phyloP scores from a whole-genome alignment of 2,888 invertebrate species.

The Zeuzera pyrina region DNA sequence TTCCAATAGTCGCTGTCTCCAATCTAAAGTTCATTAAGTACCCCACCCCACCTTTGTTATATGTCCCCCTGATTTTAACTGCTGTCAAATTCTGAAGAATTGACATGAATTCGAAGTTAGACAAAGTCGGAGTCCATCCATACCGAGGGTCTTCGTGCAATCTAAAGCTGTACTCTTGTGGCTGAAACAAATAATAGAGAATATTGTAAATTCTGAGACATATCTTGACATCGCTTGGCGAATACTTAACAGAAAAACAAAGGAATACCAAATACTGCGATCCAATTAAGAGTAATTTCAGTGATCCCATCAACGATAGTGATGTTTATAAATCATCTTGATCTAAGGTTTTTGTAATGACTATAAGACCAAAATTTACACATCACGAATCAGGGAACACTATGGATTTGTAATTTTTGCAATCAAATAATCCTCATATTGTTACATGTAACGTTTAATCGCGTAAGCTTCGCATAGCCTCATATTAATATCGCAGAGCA shows the following conservation, averaged over 20 bases:
- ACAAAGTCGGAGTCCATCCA: conserved; percentile 94
- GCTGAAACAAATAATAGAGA: conserved; percentile 52
- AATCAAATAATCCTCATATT: no score
- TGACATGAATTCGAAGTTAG: conserved; percentile 91
- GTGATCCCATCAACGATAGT: no score
- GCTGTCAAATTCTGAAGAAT: conserved; percentile 94
- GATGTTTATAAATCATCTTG: neutral
- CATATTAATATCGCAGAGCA: conserved; percentile 11
- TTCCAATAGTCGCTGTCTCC: conserved; percentile 89
- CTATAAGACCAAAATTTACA: no score
- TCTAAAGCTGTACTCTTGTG: conserved; percentile 86
- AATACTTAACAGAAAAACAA: neutral
- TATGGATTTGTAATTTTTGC: neutral
- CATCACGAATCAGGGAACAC: neutral
- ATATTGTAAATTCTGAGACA: neutral
- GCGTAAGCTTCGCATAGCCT: neutral
- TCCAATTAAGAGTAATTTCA: no score
- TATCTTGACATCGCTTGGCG: neutral
- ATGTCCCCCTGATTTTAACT: conserved; percentile 94
- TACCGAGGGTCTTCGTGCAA: conserved; percentile 93
- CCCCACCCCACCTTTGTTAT: conserved; percentile 86
- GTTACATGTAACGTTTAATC: no score
- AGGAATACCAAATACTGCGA: no score
- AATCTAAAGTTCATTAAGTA: conserved; percentile 92
- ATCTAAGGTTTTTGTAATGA: no score